Evolutionary conservation across 2,113 vertebrate genomes (phyloP), one percentile per base, ranked within the genome.

Genomic region (Uria lomvia): DNA sequence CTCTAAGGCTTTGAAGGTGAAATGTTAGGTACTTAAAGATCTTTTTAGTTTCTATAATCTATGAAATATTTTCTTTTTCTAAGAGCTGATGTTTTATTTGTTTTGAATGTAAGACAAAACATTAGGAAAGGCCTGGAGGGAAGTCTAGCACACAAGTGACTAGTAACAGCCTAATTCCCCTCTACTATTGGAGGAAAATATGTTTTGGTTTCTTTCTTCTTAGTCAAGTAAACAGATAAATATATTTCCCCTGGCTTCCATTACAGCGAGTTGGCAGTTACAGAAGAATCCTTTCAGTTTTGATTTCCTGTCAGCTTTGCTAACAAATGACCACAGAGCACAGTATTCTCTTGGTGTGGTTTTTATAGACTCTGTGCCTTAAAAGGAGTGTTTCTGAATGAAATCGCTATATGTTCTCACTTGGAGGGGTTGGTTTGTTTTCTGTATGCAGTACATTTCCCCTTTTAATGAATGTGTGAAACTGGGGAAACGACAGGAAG

Each of bases 141-240:
- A 96, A 94, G 73, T 91, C 66, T 91, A 95, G 77, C 81, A 92
- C 89, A 85, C 80, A 94, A 96, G 92, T 91, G 65, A 91, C 80
- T 90, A 94, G 72, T 90, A 95, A 94, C 50, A 87, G n/a, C 43
- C 56, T 88, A 95, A 94, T 91, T 65, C 71, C 56, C 34, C 45
- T 94, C 72, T 91, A 43, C 65, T 92, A 86, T 87, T 95, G 94
- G 84, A 94, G 76, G 52, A 95, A 95, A 95, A 94, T 32, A 87
- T 95, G 86, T 74, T 95, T 96, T 95, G 80, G 86, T 95, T 97
- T 94, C 92, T 96, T 95, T 92, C 88, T 94, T 94, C 92, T 93
- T 42, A 87, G 91, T 89, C 91, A 87, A 96, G 80, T 96, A 97
- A 97, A 94, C 94, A 96, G 92, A 95, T 94, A 97, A 96, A 94